phyloP scores from a whole-genome alignment of 1,140 invertebrate genomes.

The Drosophila teissieri region DNA sequence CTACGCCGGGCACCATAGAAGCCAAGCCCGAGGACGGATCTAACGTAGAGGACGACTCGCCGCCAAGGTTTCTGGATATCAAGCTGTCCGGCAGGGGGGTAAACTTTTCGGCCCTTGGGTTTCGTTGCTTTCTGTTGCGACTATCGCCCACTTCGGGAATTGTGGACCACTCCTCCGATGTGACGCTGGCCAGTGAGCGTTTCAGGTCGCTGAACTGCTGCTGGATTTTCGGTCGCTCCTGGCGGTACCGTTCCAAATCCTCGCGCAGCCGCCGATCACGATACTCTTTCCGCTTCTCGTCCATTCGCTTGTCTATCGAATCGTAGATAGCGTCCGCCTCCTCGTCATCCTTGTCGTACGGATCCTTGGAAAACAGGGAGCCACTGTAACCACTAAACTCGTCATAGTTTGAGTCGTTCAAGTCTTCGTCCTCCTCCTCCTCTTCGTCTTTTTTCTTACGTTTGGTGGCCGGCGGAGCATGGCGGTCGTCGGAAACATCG shows the following conservation, averaged over 20 bases:
- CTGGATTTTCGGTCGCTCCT: slow-evolving; percentile 99
- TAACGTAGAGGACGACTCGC: slow-evolving; percentile 91
- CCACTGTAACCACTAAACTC: slow-evolving; percentile 99
- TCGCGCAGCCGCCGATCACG: slow-evolving; percentile 92
- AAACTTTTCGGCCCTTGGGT: slow-evolving; percentile 97
- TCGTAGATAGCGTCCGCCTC: slow-evolving; percentile 99
- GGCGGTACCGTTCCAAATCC: slow-evolving; percentile 98
- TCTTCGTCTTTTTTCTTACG: slow-evolving; percentile 97
- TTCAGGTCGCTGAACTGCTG: slow-evolving; percentile 99
- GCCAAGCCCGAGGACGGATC: slow-evolving; percentile 94
- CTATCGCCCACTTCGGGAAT: slow-evolving; percentile 99
- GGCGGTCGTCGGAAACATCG: slow-evolving; percentile 98
- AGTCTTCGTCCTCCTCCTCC: slow-evolving; percentile 98
- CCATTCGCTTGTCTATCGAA: slow-evolving; percentile 99
- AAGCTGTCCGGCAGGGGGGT: slow-evolving; percentile 99
- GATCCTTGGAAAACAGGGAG: slow-evolving; percentile 99
- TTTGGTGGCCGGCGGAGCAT: slow-evolving; percentile 96
- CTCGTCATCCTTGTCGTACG: slow-evolving; percentile 99
- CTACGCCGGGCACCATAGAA: slow-evolving; percentile 92
- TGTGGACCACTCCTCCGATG: slow-evolving; percentile 97
- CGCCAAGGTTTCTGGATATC: slow-evolving; percentile 94
- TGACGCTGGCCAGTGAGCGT: slow-evolving; percentile 92
- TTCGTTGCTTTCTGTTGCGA: slow-evolving; percentile 98
- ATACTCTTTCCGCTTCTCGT: slow-evolving; percentile 99
- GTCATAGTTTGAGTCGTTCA: slow-evolving; percentile 99